phyloP scores from a whole-genome alignment of 2,888 invertebrate species.

The Hartigia nigra region DNA sequence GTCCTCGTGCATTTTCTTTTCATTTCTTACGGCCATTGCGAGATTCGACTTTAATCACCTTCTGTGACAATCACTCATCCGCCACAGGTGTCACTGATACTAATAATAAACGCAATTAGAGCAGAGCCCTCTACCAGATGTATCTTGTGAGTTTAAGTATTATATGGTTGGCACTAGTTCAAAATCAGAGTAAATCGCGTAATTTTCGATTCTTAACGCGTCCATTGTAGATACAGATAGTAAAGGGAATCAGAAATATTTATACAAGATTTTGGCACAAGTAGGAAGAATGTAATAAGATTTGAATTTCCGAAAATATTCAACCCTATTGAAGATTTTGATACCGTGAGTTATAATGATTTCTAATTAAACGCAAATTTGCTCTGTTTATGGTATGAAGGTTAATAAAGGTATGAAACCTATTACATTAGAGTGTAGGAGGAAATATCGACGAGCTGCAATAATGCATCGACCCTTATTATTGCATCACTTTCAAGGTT shows the following conservation, averaged over 20 bases:
- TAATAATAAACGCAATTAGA: slow-evolving; percentile 35
- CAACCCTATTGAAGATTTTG: neutral
- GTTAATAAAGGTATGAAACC: neutral
- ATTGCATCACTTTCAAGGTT: neutral
- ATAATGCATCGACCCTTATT: neutral
- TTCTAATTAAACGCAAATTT: neutral
- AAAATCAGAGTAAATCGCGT: neutral
- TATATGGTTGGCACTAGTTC: slow-evolving; percentile 22
- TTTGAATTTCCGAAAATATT: neutral
- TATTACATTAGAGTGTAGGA: neutral
- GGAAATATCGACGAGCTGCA: neutral
- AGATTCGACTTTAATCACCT: neutral
- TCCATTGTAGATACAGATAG: neutral
- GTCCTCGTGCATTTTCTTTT: neutral
- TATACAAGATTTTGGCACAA: neutral
- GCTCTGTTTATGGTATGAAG: neutral
- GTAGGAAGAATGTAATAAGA: neutral
- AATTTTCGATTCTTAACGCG: neutral
- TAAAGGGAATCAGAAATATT: neutral
- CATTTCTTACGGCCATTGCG: neutral
- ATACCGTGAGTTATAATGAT: neutral
- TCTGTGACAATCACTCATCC: slow-evolving; percentile 16
- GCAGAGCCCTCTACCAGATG: slow-evolving; percentile 12
- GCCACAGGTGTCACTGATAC: slow-evolving; percentile 8
- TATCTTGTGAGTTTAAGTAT: slow-evolving; percentile 20